Conservation (phyloP, 1,140 invertebrate species). For the Odontomachus brunneus region DNA sequence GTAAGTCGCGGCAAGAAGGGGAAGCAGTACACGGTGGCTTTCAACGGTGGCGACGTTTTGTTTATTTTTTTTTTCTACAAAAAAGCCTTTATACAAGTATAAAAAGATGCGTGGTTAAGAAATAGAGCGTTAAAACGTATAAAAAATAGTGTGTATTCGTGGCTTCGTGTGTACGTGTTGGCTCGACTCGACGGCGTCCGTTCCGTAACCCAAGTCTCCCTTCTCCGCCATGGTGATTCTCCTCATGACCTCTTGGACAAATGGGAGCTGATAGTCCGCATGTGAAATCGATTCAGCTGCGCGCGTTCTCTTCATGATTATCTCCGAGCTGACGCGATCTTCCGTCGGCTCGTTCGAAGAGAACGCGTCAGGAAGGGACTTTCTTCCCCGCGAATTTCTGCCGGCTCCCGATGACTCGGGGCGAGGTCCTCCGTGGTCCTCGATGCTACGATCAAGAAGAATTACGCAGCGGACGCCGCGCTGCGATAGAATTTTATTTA, state of each 20-base stretch:
- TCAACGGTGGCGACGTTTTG: conserved; percentile 85
- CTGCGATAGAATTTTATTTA: conserved; percentile 73
- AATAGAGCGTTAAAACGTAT: conserved; percentile 76
- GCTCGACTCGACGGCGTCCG: conserved; percentile 61
- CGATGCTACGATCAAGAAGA: background rate
- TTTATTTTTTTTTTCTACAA: conserved; percentile 83
- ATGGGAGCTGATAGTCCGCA: too few species aligned
- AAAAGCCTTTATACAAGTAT: conserved; percentile 86
- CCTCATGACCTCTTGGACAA: background rate
- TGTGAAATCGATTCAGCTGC: background rate
- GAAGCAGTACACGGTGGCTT: conserved; percentile 43
- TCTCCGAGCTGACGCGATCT: too few species aligned
- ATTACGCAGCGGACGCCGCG: conserved; percentile 58
- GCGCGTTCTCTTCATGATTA: too few species aligned
- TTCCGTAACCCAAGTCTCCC: conserved; percentile 18
- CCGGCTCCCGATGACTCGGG: too few species aligned
- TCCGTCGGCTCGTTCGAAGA: background rate
- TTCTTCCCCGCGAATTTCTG: too few species aligned
- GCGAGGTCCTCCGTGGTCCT: conserved; percentile 12
- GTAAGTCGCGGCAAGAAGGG: background rate
- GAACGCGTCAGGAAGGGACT: background rate
- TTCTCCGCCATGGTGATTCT: background rate
- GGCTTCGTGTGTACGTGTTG: conserved; percentile 46
- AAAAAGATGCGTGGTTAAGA: conserved; percentile 83
- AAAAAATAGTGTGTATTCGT: conserved; percentile 79